Base-by-base conservation (phyloP, 2,113 vertebrate species). In the Porphyrio hochstetteri region DNA sequence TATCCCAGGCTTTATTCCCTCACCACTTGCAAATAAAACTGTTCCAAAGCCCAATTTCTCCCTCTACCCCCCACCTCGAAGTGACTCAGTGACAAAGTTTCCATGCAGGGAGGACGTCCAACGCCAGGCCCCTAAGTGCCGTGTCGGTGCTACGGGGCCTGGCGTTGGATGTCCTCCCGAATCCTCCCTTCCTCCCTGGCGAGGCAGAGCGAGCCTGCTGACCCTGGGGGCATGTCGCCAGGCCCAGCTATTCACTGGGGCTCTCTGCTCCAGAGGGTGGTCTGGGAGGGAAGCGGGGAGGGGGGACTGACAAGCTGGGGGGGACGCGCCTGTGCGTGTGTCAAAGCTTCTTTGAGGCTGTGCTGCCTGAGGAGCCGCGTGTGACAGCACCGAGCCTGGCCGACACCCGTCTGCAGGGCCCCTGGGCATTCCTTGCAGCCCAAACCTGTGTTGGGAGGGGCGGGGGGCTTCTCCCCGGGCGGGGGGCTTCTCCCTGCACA, bases 21-120 rank as follows among this genome's bases (percentile, higher is more conserved):
- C 50, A 52, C 23, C 12, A 9, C 4, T 27, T 52, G 23, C 50
- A 27, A 52, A 52, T 52, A 52, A 52, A 52, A 25, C 50, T 27
- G 10, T 29, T 50, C 28, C 69, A 38, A 53, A 79, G 24, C 36
- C 40, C 4, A 2, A 0, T 40, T 65, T 42, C 17, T 15, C 17
- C 17, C 44, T 6, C 42, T 46, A 46, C 20, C 23, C 6, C 2
- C 19, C 6, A 35, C 48, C 10, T 18, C 10, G 8, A 46, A 68
- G 11, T 7, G 40, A 38, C 40, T 55, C 14, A 6, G 48, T 6
- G 70, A 23, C 0, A 0, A 24, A 13, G 27, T 33, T 69, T 33
- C 82, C 4, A 2, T 15, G 4, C 0, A 4, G 48, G 84, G 44
- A 48, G 21, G 44, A 46, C 17, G 16, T 46, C 44, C 44, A 46